Base-by-base conservation (phyloP, 2,113 vertebrate species). In the Muntiacus muntjak region DNA sequence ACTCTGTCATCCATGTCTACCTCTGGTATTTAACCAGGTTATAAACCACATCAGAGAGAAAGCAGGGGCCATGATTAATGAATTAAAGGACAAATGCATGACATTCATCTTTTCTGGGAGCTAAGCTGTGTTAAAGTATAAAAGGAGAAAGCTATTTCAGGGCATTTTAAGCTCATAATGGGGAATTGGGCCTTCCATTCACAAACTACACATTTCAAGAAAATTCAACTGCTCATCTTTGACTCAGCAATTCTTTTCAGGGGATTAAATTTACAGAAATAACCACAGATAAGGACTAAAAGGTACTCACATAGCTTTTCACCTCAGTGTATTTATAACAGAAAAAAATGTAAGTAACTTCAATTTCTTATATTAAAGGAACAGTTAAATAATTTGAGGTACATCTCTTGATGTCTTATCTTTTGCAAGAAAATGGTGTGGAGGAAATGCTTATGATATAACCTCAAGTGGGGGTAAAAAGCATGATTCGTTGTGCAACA, bases 321-420 rank as follows among this genome's bases (percentile, higher is more conserved):
- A 76, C 50, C 71, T 85, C 94, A 57, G 64, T 47, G 54, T 86
- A 67, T 79, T 92, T 85, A 62, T 26, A 89, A 52, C 14, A 43
- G 13, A 71, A 71, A 26, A 79, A 94, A 88, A 40, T 3, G 3
- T 30, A 58, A 50, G 60, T 12, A 33, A 71, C 78, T 94, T 67
- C 23, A 1, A 15, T 43, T n/a, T 91, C 78, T 74, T 74, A 82
- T 19, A 26, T 10, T 19, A 13, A 52, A 83, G 30, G 25, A 47
- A 43, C 3, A 47, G 33, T 36, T 23, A 54, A 14, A n/a, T 84
- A 40, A 33, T 17, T 25, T 55, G 2, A 0, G 1, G 33, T 5
- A 12, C 1, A 3, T 85, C 60, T 60, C 47, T 82, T 62, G 67
- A 79, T 30, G 6, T 57, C 3, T 12, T 45, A 3, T 30, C n/a